These are phyloP conservation scores for Drosophila prolongata DNA, from an alignment of 2,888 invertebrate species.

Conservation along the genomic window DNA sequence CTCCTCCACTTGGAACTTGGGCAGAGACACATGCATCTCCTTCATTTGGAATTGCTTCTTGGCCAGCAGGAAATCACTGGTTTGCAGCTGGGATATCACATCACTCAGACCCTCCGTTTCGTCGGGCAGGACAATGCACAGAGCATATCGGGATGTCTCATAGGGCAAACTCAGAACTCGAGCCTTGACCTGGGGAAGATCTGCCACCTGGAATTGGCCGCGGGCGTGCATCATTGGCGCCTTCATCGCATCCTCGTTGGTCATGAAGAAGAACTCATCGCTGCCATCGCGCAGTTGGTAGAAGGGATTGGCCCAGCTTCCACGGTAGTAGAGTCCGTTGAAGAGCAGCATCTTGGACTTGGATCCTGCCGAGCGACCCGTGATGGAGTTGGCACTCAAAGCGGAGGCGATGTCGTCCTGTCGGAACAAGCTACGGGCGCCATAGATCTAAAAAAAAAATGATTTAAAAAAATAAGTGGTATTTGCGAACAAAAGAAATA, in stretches of 20 bases:
- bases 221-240: constrained; percentile 89
- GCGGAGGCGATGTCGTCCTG: constrained; percentile 87
- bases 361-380: constrained; percentile 83
- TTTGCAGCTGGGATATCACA: constrained; percentile 86
- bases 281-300: constrained; percentile 84
- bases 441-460: constrained; percentile 61
- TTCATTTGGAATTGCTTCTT: constrained; percentile 50
- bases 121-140: constrained; percentile 86
- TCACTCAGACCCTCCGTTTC: constrained; percentile 86
- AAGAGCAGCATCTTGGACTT: constrained; percentile 88
- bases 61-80: constrained; percentile 79
- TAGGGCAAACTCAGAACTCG: constrained; percentile 91
- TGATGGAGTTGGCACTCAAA: constrained; percentile 87
- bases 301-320: constrained; percentile 90
- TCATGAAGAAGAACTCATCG: constrained; percentile 87
- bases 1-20: constrained; percentile 87
- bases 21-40: constrained; percentile 86
- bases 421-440: constrained; percentile 85
- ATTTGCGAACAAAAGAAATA: too few species aligned
- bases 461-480: too few species aligned
- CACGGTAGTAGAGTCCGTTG: constrained; percentile 92
- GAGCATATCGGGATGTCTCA: constrained; percentile 87
- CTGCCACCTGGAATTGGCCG: constrained; percentile 87
- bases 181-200: constrained; percentile 87
- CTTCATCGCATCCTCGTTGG: constrained; percentile 87